A percentile compares a stretch with the other conserved stretches of the same genome.
Evolutionary conservation across 2,888 invertebrate genomes (phyloP).

Genomic region (Halocaridina rubra): DNA sequence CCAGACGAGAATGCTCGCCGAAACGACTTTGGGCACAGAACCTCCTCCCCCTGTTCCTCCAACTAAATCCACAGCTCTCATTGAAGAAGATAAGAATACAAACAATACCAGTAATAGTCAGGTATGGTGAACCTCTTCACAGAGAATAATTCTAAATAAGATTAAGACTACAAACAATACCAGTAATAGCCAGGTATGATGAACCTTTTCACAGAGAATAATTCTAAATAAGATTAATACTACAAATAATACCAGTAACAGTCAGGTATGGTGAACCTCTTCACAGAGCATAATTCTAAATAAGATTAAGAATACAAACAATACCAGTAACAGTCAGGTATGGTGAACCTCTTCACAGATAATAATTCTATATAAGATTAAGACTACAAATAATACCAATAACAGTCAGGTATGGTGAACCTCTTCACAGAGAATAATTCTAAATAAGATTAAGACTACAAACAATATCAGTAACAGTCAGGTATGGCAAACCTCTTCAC

Average conservation of each 20-base stretch:
- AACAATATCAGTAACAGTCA: not conserved
- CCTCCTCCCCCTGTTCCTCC: not conserved
- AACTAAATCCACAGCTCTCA: constrained; percentile 45
- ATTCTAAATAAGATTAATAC: not conserved
- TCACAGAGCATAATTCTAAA: no score
- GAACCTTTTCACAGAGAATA: not conserved
- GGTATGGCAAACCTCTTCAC: no score
- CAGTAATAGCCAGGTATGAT: no score
- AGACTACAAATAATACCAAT: not conserved
- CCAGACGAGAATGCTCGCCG: constrained; percentile 77
- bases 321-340: no score
- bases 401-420: not conserved
- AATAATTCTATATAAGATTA: no score
- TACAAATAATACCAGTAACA: constrained; percentile 18
- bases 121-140: not conserved
- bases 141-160: no score
- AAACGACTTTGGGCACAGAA: constrained; percentile 73
- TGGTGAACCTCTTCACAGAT: no score
- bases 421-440: no score
- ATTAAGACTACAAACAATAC: no score
- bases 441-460: not conserved
- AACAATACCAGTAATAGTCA: constrained; percentile 88
- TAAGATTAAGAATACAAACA: no score
- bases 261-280: no score
- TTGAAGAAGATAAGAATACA: constrained; percentile 81